Base-by-base conservation (phyloP, 2,888 invertebrate genomes). In the Gasteruption jaculator region DNA sequence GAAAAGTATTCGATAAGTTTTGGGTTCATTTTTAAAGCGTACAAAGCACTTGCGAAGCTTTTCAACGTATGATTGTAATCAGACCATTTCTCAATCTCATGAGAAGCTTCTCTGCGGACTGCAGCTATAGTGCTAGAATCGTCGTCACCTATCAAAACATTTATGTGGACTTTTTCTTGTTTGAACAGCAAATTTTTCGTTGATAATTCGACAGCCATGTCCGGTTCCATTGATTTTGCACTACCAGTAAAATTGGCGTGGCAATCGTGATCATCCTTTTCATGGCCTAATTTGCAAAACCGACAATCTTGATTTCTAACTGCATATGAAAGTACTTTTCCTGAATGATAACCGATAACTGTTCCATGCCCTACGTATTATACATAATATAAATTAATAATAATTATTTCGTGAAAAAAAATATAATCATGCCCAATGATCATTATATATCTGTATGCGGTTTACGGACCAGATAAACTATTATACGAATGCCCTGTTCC, bases 61-160 rank as follows among this genome's bases (percentile, higher is more conserved):
- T 42, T 38, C 15, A 20, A 24, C n/a, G 46, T 41, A 27, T 49
- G 45, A 36, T 47, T 41, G n/a, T 42, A 39, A 26, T 52, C 52
- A 22, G 46, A 44, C 44, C 43, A 48, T 43, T 50, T 52, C 2
- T 11, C 29, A 20, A 52, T 46, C 14, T 26, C 25, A 43, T 49
- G 36, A 19, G 39, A 29, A 14, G 39, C 38, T 25, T 38, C 41
- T 40, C 48, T 42, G 30, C 43, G 44, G 15, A 52, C 33, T 35
- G 40, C 46, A 26, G 49, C 49, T 25, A 50, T 53, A 6, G 48
- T 48, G 5, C 46, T 48, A 14, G 38, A 39, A 41, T 52, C 55
- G 24, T 48, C 52, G 34, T 52, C 46, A 10, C 48, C 52, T 22
- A 49, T 49, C 10, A 49, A 34, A 29, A 38, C 31, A 20, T 34